A percentile compares a stretch with the other conserved stretches of the same genome.
These are phyloP conservation scores for Amia ocellicauda DNA, from an alignment of 2,113 vertebrate genomes.

Conservation along the genomic window DNA sequence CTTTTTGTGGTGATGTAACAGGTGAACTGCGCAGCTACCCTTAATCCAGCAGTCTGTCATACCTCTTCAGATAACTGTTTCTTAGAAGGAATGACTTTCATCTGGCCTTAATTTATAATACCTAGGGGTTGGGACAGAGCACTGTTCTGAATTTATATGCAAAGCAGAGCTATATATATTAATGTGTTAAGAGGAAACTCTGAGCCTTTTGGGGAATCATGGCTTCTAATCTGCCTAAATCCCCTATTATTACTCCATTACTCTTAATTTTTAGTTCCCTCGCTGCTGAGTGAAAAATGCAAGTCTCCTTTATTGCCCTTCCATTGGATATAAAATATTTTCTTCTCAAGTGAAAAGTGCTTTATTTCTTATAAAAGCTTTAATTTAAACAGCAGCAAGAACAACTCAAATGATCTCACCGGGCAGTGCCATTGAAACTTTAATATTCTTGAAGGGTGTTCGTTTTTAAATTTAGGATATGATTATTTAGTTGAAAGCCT, in stretches of 20 bases:
- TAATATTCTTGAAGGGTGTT: no score
- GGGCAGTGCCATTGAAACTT: no score
- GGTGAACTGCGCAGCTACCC: no score
- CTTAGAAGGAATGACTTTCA: background rate
- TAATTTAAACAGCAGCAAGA: background rate
- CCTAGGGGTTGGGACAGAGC: background rate
- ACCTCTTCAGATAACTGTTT: background rate
- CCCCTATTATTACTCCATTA: background rate
- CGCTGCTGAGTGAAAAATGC: background rate
- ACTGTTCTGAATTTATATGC: background rate
- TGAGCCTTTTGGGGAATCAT: slow-evolving; percentile 3
- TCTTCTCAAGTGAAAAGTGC: background rate
- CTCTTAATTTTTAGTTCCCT: background rate
- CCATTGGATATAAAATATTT: background rate
- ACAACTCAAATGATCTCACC: background rate
- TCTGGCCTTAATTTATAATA: background rate
- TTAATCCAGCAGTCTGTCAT: no score
- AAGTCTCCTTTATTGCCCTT: background rate
- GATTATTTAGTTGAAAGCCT: no score
- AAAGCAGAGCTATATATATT: slow-evolving; percentile 7
- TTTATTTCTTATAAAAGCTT: background rate
- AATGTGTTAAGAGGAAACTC: background rate
- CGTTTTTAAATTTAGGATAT: no score
- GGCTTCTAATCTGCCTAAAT: background rate
- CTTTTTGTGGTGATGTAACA: no score